phyloP scores from a whole-genome alignment of 2,888 invertebrate genomes.

The Acanthopleura granulata region DNA sequence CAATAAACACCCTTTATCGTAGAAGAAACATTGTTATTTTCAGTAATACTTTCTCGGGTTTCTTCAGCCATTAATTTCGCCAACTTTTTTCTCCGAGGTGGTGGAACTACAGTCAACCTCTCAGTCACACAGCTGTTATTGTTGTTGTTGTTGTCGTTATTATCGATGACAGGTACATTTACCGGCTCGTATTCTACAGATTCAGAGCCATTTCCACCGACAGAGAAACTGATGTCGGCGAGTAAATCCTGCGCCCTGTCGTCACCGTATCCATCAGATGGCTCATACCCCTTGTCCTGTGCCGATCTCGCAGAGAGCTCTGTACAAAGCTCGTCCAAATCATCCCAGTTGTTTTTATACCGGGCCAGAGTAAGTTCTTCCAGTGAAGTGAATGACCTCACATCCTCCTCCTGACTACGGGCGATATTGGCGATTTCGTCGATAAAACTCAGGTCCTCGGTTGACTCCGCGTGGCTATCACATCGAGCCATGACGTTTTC shows the following conservation, averaged over 20 bases:
- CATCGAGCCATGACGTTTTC: no score
- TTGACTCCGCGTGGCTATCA: background rate
- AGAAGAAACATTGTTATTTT: background rate
- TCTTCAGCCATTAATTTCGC: background rate
- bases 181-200: background rate
- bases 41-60: background rate
- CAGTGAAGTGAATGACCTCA: background rate
- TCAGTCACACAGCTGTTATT: background rate
- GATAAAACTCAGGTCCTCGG: background rate
- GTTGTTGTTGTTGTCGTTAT: conserved; percentile 2
- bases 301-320: background rate
- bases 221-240: no score
- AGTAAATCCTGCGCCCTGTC: no score
- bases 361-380: background rate
- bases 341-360: conserved; percentile 8
- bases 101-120: background rate
- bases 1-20: background rate
- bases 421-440: conserved; percentile 1
- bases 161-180: background rate
- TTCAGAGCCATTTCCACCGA: no score
- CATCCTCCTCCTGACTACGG: background rate
- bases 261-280: no score
- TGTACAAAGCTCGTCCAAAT: conserved; percentile 1
- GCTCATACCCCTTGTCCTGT: background rate
- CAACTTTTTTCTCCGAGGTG: conserved; percentile 6